Percentiles rank a stretch among this genome's conserved stretches.
These are phyloP conservation scores for Yponomeuta evonymella DNA, from an alignment of 2,888 invertebrate species.

Conservation along the genomic window DNA sequence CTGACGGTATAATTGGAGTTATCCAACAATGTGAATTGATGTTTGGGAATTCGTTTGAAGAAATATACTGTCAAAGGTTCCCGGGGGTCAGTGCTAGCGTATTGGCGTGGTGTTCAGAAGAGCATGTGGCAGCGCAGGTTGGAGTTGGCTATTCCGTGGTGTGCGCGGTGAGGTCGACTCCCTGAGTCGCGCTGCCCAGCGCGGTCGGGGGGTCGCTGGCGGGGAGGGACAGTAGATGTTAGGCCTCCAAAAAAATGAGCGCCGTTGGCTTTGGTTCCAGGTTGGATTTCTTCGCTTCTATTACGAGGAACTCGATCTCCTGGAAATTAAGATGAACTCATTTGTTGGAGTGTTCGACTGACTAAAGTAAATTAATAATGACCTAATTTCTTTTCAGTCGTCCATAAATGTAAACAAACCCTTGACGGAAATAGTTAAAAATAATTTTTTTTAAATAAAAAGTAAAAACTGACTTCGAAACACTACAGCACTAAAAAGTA, in stretches of 20 bases:
- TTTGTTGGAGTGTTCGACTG: not conserved
- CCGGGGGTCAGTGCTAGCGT: not conserved
- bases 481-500: no score
- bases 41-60: not conserved
- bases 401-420: no score
- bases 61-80: not conserved
- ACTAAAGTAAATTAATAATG: no score
- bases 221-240: slow-evolving; percentile 93
- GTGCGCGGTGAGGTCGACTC: slow-evolving; percentile 79
- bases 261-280: slow-evolving; percentile 94
- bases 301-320: slow-evolving; percentile 95
- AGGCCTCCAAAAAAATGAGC: slow-evolving; percentile 93
- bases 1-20: no score
- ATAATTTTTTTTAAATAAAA: no score
- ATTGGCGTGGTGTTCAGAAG: slow-evolving; percentile 48
- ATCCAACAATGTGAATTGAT: not conserved
- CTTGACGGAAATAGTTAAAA: no score
- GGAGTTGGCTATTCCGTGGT: slow-evolving; percentile 76
- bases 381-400: no score
- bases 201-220: slow-evolving; percentile 85
- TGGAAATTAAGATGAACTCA: slow-evolving; percentile 42
- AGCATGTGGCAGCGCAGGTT: slow-evolving; percentile 77
- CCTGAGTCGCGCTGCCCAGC: slow-evolving; percentile 77
- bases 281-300: slow-evolving; percentile 94
- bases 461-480: no score